Evolutionary conservation across 2,113 vertebrate species (phyloP), one percentile per base, ranked within the genome.

Genomic region (Clarias magur): DNA sequence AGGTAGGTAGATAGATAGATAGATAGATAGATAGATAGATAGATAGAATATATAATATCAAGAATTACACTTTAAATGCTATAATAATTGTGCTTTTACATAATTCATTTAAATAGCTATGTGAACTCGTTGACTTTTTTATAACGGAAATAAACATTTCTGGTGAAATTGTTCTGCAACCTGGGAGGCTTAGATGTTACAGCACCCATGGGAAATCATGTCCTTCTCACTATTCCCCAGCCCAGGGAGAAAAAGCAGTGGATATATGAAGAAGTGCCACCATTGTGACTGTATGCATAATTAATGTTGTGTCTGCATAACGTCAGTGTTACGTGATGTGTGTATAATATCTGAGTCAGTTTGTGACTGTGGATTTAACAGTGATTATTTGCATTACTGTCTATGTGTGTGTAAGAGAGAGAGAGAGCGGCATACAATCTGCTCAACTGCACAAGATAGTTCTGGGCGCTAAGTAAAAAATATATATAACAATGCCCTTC

Each of bases 271-370:
- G 80, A 86, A 73, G 85, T 83, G 81, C 54, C 85, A 80, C 34
- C 79, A n/a, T 65, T 84, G 88, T 83, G 88, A 86, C 84, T 86
- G 80, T 83, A 83, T 86, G 85, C 80, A 88, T 86, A 86, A 86
- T 89, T 79, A 89, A 89, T 88, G 68, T 25, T 63, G 59, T 53
- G 16, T 73, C 73, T 72, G 63, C 23, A 80, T 76, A 19, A 68
- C 16, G 67, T 85, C 82, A 84, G 56, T 73, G 34, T 81, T 81
- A 86, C 23, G 54, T 81, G 73, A 68, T 67, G 63, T 80, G 80
- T 84, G 54, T 80, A 79, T 79, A 30, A 48, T 78, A 78, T 78
- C 75, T 75, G 57, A 63, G 34, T 83, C 56, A 54, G 67, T 48
- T 21, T 82, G 27, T 38, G 42, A 34, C 42, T 63, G 23, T 60